Evolutionary conservation across 2,113 vertebrate species (phyloP), one percentile per base, ranked within the genome.

Genomic region (Fregetta grallaria): DNA sequence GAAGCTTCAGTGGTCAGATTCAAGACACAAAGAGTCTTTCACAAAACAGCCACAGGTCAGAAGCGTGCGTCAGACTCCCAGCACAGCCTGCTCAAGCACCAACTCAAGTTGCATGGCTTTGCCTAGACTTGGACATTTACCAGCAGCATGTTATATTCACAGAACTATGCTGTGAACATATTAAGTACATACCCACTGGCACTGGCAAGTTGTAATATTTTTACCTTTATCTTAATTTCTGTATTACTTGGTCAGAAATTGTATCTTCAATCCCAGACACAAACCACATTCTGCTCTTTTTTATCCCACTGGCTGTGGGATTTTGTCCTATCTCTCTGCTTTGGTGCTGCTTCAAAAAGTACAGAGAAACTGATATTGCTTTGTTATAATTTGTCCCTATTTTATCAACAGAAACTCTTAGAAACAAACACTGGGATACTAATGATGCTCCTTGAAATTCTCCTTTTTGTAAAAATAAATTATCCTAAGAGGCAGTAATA

Each of bases 321-420:
- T 88, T 94, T 93, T 76, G n/a, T 66, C 26, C 17, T 79, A 26
- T 63, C 42, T 88, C 52, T 89, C 62, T 86, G 47, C 49, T 82
- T 88, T 79, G 30, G 40, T 79, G 66, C 21, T 15, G 7, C 67
- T 84, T 86, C 50, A 89, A 59, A 90, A 92, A 42, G 29, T 26
- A 20, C 8, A 49, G 45, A 76, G 32, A 88, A 94, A 73, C 21
- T 47, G 36, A 80, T 66, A 80, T 0, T 65, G 29, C 26, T 93
- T 73, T 83, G 45, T 42, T 77, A 59, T 15, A 47, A 76, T 52
- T 86, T 90, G 42, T 85, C n/a, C 45, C 25, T 68, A 16, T 59
- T 86, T 94, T 55, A 74, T 95, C 81, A 95, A 93, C 74, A 93
- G 67, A 93, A 94, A 70, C 20, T 77, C 83, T 67, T 36, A 82